These are phyloP conservation scores for Exaiptasia diaphana DNA, from an alignment of 64 coral and sea anemone genomes.

Conservation along the genomic window DNA sequence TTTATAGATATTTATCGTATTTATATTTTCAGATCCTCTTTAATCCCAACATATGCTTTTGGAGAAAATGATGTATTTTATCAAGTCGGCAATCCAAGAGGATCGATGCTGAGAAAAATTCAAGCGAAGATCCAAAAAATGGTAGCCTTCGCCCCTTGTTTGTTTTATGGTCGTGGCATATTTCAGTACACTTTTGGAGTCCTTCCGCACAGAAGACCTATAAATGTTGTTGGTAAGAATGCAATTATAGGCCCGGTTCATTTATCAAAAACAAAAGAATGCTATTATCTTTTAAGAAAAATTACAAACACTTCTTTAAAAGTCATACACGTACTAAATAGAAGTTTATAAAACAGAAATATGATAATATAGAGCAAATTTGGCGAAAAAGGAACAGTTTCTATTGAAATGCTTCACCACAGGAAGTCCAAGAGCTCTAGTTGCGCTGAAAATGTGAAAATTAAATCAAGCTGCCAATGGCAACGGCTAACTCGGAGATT, in stretches of 20 bases:
- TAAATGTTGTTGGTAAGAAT: constrained; percentile 82
- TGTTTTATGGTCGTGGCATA: constrained; percentile 91
- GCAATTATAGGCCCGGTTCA: not conserved
- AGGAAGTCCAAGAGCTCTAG: no score
- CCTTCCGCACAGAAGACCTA: constrained; percentile 77
- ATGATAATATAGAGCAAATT: not conserved
- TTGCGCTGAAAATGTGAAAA: no score
- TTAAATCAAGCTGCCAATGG: no score
- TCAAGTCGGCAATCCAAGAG: constrained; percentile 87
- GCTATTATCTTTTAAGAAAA: not conserved
- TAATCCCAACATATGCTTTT: constrained; percentile 91
- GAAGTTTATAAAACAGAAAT: not conserved
- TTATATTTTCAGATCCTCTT: constrained; percentile 47
- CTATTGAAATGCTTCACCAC: no score
- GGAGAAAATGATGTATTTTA: constrained; percentile 96
- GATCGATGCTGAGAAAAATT: constrained; percentile 81
- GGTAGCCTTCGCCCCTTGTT: constrained; percentile 76
- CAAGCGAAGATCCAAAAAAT: constrained; percentile 90
- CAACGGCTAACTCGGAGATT: no score
- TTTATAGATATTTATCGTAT: not conserved
- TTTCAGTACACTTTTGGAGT: constrained; percentile 96
- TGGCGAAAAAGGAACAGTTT: no score
- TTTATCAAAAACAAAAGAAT: not conserved
- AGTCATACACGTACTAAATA: not conserved
- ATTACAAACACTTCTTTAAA: not conserved